Base-by-base conservation (phyloP, 2,797 vertebrate species). In the Leptoclinus maculatus region DNA sequence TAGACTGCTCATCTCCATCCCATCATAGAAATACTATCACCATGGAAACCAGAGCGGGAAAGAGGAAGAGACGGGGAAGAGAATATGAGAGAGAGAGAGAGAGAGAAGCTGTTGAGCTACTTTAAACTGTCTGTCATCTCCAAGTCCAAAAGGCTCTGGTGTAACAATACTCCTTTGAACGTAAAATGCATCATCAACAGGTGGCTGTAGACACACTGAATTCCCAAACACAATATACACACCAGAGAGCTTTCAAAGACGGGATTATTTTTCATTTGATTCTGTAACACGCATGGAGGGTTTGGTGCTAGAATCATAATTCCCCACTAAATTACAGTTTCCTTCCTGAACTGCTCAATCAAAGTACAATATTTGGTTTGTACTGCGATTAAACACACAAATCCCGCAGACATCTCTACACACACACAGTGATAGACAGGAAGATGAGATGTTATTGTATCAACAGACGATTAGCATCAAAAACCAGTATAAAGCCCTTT, bases 1-100 rank as follows among this genome's bases (percentile, higher is more conserved):
- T 88, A 99, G 95, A 93, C 97, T 98, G 94, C 97, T 98, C 94
- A 98, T 98, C 92, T 98, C 97, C 96, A 97, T 99, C 80, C 97
- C 98, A 87, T 99, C 97, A 0, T 99, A 99, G 0, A 95, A 97
- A 89, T 99, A 99, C 98, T 99, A 80, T 87, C 67, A 86, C 90
- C 94, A 91, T 91, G 88, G 92, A 72, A 84, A 94, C 91, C 80
- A 80, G 49, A 82, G 51, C 82, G 66, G 80, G 81, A 89, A 80
- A 71, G 49, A 79, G 49, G 34, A 66, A 73, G 80, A 75, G 58
- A 78, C 6, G 1, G 67, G 67, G 57, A 63, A 84, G 62, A 64
- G 49, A 75, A 69, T 34, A 49, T 59, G 64, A 62, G 59, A 79
- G 45, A n/a, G 51, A 60, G 49, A 25, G 47, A 60, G 49, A 69